These are phyloP conservation scores for Clanis bilineata DNA, from an alignment of 2,888 invertebrate species.

Conservation along the genomic window DNA sequence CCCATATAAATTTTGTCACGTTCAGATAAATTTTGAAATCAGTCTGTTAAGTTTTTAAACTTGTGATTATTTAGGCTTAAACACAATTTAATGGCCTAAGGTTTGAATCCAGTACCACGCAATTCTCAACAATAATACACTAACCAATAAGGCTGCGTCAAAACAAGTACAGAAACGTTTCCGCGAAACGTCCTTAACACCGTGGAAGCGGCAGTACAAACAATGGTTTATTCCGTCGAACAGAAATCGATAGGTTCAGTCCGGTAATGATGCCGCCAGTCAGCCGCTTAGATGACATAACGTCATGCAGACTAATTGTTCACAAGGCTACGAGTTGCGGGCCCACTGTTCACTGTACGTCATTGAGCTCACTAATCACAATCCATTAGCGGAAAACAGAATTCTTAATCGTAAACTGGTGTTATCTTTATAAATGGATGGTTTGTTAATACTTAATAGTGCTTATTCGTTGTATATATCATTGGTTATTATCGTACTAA, in stretches of 20 bases:
- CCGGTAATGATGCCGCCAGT: constrained; percentile 30
- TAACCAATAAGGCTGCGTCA: no score
- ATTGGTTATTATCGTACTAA: no score
- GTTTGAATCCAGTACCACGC: no score
- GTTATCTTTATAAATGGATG: constrained; percentile 20
- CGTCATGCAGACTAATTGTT: constrained; percentile 30
- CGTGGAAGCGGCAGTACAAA: constrained; percentile 7
- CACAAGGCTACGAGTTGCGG: constrained; percentile 27
- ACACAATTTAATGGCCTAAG: no score
- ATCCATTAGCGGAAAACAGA: constrained; percentile 30
- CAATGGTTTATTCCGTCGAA: constrained; percentile 11
- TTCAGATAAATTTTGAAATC: no score
- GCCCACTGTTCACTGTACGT: constrained; percentile 25
- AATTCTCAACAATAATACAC: no score
- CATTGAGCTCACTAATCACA: constrained; percentile 15
- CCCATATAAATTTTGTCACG: no score
- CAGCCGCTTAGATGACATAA: constrained; percentile 20
- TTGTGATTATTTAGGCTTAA: no score
- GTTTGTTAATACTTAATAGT: background rate
- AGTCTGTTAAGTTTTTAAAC: no score
- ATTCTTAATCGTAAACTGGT: constrained; percentile 26
- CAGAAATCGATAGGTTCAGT: constrained; percentile 29
- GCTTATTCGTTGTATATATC: no score
- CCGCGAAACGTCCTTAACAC: background rate
- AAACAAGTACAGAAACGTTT: background rate